phyloP scores from a whole-genome alignment of 2,888 invertebrate genomes.

The Cephus runcator region DNA sequence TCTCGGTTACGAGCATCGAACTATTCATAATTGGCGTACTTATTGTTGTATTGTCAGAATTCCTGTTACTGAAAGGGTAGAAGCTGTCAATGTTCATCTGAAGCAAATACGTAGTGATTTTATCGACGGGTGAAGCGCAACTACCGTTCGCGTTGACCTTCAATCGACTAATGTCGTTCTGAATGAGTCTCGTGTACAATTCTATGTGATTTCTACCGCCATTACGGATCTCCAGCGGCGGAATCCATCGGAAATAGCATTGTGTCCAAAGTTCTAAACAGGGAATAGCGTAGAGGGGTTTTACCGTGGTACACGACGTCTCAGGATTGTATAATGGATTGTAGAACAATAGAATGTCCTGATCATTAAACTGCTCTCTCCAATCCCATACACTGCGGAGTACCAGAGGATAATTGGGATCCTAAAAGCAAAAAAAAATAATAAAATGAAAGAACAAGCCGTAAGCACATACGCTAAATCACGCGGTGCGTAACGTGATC shows the following conservation, averaged over 20 bases:
- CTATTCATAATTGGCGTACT: conserved; percentile 67
- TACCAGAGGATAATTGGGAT: conserved; percentile 68
- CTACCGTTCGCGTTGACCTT: conserved; percentile 54
- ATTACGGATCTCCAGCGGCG: conserved; percentile 80
- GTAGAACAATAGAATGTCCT: conserved; percentile 83
- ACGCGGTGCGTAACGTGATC: neutral
- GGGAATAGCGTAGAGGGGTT: conserved; percentile 69
- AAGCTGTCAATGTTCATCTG: conserved; percentile 62
- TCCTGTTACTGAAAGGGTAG: conserved; percentile 60
- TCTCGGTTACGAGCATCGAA: conserved; percentile 72
- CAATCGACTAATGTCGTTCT: conserved; percentile 66
- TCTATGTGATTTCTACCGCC: conserved; percentile 75
- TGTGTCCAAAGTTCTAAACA: conserved; percentile 83
- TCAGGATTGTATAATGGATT: conserved; percentile 79
- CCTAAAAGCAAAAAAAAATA: conserved; percentile 51
- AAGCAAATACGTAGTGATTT: conserved; percentile 50
- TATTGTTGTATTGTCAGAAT: conserved; percentile 48
- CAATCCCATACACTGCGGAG: conserved; percentile 90
- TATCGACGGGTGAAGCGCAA: conserved; percentile 44
- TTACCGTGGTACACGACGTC: conserved; percentile 44
- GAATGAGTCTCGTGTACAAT: conserved; percentile 66
- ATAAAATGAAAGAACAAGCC: conserved; percentile 6
- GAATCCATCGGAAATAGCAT: conserved; percentile 91
- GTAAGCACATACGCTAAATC: neutral
- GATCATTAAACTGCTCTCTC: conserved; percentile 86